Evolutionary conservation across 2,797 vertebrate genomes (phyloP).

Genomic region (Propithecus perrieri): DNA sequence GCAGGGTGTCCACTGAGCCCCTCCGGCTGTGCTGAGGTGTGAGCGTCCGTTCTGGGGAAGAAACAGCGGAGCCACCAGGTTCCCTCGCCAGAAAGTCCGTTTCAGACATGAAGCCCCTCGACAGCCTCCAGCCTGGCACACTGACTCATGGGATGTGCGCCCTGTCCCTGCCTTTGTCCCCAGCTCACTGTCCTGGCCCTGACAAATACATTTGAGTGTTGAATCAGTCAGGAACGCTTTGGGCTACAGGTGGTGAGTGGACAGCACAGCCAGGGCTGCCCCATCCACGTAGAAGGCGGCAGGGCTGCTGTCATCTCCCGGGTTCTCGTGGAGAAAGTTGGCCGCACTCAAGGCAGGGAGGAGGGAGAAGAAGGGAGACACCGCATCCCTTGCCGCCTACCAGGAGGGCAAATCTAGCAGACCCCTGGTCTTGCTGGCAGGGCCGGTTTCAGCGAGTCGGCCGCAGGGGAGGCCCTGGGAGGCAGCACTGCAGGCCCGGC

Average conservation of each 20-base stretch:
- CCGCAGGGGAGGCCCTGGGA: background rate
- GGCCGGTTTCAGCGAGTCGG: background rate
- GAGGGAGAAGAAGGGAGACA: fast-evolving
- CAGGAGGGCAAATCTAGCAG: background rate
- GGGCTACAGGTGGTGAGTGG: background rate
- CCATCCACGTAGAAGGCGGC: fast-evolving
- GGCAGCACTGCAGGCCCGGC: background rate
- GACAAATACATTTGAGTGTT: background rate
- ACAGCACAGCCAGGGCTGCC: background rate
- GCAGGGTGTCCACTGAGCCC: background rate
- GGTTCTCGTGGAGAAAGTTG: background rate
- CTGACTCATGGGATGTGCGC: background rate
- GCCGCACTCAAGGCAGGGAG: background rate
- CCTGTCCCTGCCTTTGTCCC: background rate
- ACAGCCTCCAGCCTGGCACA: no score
- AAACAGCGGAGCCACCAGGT: fast-evolving
- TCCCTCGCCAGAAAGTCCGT: background rate
- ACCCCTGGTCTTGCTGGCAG: no score
- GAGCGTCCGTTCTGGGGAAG: background rate
- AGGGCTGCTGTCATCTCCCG: background rate
- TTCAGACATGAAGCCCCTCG: background rate
- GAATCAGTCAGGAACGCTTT: fast-evolving
- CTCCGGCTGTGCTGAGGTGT: fast-evolving
- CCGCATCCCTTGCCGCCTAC: fast-evolving
- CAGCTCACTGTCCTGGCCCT: background rate